These are phyloP conservation scores for Machimus rusticus DNA, from an alignment of 2,888 invertebrate genomes.

Conservation along the genomic window DNA sequence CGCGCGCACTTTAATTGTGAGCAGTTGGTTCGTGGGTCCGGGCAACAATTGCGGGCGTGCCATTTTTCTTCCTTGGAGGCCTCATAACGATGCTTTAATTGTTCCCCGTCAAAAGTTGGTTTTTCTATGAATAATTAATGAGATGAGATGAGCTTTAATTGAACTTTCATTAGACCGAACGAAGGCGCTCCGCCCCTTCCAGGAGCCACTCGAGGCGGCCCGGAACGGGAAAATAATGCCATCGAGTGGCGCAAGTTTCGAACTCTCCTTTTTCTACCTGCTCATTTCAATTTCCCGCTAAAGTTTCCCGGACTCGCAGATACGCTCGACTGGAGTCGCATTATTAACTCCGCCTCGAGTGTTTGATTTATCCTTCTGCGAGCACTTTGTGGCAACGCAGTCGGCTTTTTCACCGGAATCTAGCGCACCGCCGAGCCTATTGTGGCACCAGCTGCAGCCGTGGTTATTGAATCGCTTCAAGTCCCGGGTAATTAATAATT, in stretches of 20 bases:
- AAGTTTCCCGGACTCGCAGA: conserved; percentile 21
- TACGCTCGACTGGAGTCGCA: background rate
- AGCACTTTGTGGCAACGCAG: conserved; percentile 3
- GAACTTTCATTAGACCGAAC: conserved; percentile 45
- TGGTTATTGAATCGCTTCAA: background rate
- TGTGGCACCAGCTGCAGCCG: background rate
- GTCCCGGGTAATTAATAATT: conserved; percentile 24
- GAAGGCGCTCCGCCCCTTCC: background rate
- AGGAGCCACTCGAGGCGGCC: conserved; percentile 5
- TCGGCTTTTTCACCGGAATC: background rate
- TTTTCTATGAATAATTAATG: conserved; percentile 48
- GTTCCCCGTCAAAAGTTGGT: conserved; percentile 43
- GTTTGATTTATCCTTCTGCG: conserved; percentile 30
- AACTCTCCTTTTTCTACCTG: conserved; percentile 5
- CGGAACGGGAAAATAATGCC: background rate
- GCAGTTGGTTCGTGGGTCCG: background rate
- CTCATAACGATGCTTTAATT: conserved; percentile 39
- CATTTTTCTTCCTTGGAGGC: conserved; percentile 8
- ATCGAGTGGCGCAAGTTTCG: conserved; percentile 22
- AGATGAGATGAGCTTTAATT: conserved; percentile 44
- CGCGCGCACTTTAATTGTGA: background rate
- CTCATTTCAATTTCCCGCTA: conserved; percentile 16
- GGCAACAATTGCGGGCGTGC: conserved; percentile 1
- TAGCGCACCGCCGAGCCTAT: background rate
- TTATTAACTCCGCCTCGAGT: conserved; percentile 27